These are phyloP conservation scores for Eptatretus burgeri DNA, from an alignment of 2,113 vertebrate genomes.

Conservation along the genomic window DNA sequence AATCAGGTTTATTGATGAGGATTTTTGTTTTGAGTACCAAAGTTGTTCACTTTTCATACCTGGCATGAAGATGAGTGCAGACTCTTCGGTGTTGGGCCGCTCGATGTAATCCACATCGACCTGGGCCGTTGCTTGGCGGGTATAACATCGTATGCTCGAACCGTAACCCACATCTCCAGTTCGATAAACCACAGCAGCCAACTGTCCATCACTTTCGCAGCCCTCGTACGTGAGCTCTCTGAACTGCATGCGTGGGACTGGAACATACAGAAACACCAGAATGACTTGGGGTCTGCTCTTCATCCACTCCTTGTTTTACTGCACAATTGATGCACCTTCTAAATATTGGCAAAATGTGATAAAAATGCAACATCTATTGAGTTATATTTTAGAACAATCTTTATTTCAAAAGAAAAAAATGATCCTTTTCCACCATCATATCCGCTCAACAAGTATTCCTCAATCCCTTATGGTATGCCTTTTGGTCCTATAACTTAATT, in stretches of 20 bases:
- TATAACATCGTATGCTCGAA: slow-evolving; percentile 66
- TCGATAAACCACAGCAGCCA: slow-evolving; percentile 31
- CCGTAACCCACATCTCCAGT: slow-evolving; percentile 35
- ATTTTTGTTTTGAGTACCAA: neutral
- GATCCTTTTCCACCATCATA: too few relatives aligned
- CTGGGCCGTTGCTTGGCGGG: slow-evolving; percentile 57
- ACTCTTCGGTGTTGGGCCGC: slow-evolving; percentile 55
- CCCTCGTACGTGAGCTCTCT: slow-evolving; percentile 27
- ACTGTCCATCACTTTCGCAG: slow-evolving; percentile 29
- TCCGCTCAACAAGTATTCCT: too few relatives aligned
- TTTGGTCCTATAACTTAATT: too few relatives aligned
- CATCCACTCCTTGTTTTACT: too few relatives aligned
- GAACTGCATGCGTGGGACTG: slow-evolving; percentile 76
- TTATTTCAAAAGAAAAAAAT: too few relatives aligned
- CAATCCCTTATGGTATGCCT: too few relatives aligned
- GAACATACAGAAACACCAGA: slow-evolving; percentile 9
- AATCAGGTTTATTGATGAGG: too few relatives aligned
- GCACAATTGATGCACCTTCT: too few relatives aligned
- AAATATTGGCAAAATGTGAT: too few relatives aligned
- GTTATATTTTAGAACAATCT: too few relatives aligned
- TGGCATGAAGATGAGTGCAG: slow-evolving; percentile 42
- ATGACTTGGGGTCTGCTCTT: too few relatives aligned
- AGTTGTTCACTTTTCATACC: slow-evolving; percentile 20
- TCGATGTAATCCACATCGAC: slow-evolving; percentile 82
- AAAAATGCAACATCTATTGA: too few relatives aligned